Evolutionary conservation across 1,140 invertebrate genomes (phyloP), one percentile per base, ranked within the genome.

Genomic region (Oreohelix idahoensis): DNA sequence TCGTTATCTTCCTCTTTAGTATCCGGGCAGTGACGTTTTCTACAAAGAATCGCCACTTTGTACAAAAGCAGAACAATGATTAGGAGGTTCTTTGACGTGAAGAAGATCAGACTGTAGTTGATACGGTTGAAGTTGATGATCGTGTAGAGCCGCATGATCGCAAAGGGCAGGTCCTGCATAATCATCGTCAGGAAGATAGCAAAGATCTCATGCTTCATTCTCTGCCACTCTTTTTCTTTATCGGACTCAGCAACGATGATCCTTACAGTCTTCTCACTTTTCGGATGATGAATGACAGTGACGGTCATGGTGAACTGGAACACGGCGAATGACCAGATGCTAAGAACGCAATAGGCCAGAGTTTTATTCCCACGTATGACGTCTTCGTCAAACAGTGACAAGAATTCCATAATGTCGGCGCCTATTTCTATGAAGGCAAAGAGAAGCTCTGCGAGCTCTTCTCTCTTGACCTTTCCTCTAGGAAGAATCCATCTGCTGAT

Each of bases 321-420:
- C 23, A 98, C 92, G 49, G 96, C 97, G 95, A 96, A 96, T 0
- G 96, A 96, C 91, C 91, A 92, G n/a, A 91, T 81, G 38, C 77
- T 79, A 53, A 92, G 85, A 1, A 92, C 86, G 5, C 83, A 71
- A 49, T 87, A 88, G 4, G 84, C 87, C 17, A 92, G 53, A 10
- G 63, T n/a, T n/a, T 84, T 70, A 79, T 84, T 87, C 29, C 83
- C 63, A 0, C 87, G 71, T 11, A 92, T 90, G n/a, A 20, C 38
- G 35, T 87, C 71, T 73, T 91, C 90, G 23, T 90, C 94, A 93
- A 98, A 98, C 0, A 97, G 96, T 89, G 98, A 97, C 91, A 98
- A 97, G 90, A 98, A 97, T 92, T 98, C 97, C 69, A 98, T 97
- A 78, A 98, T 98, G 90, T 98, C 97, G 0, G 97, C 97, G 0